phyloP scores from a whole-genome alignment of 1,140 invertebrate genomes.

The Drosophila ogumai region DNA sequence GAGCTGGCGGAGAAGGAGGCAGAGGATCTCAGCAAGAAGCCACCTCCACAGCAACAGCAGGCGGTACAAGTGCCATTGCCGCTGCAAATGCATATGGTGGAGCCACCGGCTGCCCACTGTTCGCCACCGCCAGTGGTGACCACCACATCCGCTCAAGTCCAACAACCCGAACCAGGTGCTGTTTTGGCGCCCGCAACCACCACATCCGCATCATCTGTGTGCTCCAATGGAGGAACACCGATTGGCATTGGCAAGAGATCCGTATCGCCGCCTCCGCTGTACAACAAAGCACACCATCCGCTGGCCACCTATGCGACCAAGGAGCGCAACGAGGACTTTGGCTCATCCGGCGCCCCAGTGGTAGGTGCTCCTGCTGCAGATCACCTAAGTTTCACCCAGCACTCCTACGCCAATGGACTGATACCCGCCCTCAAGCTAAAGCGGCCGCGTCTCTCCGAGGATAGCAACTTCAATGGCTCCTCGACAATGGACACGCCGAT shows the following conservation, averaged over 20 bases:
- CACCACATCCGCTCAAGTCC: conserved; percentile 56
- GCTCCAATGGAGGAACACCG: conserved; percentile 35
- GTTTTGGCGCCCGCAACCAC: conserved; percentile 69
- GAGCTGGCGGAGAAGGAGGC: conserved; percentile 72
- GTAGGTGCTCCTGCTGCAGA: conserved; percentile 32
- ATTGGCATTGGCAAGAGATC: conserved; percentile 65
- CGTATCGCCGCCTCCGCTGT: conserved; percentile 76
- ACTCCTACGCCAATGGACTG: conserved; percentile 79
- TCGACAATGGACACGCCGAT: conserved; percentile 77
- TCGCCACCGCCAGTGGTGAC: conserved; percentile 64
- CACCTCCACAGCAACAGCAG: conserved; percentile 21
- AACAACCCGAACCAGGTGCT: conserved; percentile 36
- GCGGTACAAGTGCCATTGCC: conserved; percentile 8
- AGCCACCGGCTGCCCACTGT: conserved; percentile 53
- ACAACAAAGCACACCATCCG: conserved; percentile 82
- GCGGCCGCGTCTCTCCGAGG: conserved; percentile 76
- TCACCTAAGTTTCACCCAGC: conserved; percentile 78
- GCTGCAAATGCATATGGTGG: conserved; percentile 31
- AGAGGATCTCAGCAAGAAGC: conserved; percentile 77
- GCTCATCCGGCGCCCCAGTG: background rate
- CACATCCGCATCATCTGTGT: conserved; percentile 55
- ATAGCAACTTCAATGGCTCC: conserved; percentile 83
- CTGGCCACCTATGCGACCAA: conserved; percentile 59
- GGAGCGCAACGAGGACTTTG: conserved; percentile 61
- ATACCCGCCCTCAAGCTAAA: conserved; percentile 80